Conservation (phyloP, 1,140 invertebrate genomes). For the Orchesella cincta region DNA sequence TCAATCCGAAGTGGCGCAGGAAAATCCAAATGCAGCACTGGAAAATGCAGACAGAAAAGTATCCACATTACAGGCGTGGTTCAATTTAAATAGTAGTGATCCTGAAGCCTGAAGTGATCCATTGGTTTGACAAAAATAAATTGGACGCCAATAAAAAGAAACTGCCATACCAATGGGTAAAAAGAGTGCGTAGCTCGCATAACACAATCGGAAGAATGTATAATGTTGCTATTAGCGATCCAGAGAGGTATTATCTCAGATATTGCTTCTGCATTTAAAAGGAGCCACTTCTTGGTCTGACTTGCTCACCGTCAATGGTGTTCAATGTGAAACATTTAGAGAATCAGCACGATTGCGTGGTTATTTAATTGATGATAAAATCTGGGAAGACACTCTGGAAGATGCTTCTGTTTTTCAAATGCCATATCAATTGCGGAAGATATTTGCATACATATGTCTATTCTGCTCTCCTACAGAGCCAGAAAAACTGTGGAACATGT, state of each 20-base stretch:
- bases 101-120: background rate
- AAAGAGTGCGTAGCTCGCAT: slow-evolving; percentile 29
- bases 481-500: background rate
- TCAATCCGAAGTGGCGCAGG: slow-evolving; percentile 37
- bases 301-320: background rate
- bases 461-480: background rate
- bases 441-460: background rate
- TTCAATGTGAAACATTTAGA: slow-evolving; percentile 13
- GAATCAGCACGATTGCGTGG: slow-evolving; percentile 46
- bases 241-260: background rate
- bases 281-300: background rate
- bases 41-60: slow-evolving; percentile 39
- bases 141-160: slow-evolving; percentile 15
- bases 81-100: background rate
- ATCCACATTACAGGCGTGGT: background rate
- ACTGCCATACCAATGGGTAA: no score
- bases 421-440: background rate
- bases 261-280: background rate
- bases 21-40: slow-evolving; percentile 43
- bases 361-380: slow-evolving; percentile 55
- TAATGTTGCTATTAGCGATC: background rate
- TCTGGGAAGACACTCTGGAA: slow-evolving; percentile 39
- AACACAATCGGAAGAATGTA: background rate
- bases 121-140: slow-evolving; percentile 10
- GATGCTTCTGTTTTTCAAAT: background rate